A percentile compares a stretch with the other conserved stretches of the same genome.
Conservation (phyloP, 2,113 vertebrate species). For the Numida meleagris region DNA sequence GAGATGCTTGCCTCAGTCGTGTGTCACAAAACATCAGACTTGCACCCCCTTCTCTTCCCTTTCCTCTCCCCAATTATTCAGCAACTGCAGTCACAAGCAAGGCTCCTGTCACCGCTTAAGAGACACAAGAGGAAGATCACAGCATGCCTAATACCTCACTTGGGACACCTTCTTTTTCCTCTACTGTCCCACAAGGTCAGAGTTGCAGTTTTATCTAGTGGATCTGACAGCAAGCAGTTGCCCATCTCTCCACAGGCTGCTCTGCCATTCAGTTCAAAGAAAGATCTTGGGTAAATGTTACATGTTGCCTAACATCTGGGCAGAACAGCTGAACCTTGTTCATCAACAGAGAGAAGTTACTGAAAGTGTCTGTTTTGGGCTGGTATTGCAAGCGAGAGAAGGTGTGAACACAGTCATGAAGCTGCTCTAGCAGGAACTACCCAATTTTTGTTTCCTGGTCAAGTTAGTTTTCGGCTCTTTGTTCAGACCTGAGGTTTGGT, state of each 20-base stretch:
- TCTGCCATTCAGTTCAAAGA: neutral
- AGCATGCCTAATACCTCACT: neutral
- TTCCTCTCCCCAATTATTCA: neutral
- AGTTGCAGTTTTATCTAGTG: neutral
- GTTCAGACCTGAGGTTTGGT: neutral
- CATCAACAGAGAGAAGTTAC: neutral
- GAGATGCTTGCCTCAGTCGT: neutral
- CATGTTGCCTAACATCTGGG: neutral
- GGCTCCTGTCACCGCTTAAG: neutral
- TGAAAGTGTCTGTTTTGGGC: neutral
- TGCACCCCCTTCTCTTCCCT: fast-evolving
- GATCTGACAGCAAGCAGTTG: neutral
- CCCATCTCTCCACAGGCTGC: neutral
- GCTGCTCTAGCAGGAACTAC: neutral
- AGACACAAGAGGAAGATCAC: neutral
- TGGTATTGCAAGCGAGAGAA: neutral
- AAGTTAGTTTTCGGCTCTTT: neutral
- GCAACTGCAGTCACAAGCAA: neutral
- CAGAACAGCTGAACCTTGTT: neutral
- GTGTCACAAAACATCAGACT: neutral
- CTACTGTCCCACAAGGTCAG: neutral
- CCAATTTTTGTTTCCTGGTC: neutral
- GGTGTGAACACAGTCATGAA: neutral
- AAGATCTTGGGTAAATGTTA: neutral
- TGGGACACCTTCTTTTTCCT: neutral